Percentiles rank a stretch among this genome's conserved stretches.
Evolutionary conservation across 2,888 invertebrate genomes (phyloP).

Genomic region (Protophormia terraenovae): DNA sequence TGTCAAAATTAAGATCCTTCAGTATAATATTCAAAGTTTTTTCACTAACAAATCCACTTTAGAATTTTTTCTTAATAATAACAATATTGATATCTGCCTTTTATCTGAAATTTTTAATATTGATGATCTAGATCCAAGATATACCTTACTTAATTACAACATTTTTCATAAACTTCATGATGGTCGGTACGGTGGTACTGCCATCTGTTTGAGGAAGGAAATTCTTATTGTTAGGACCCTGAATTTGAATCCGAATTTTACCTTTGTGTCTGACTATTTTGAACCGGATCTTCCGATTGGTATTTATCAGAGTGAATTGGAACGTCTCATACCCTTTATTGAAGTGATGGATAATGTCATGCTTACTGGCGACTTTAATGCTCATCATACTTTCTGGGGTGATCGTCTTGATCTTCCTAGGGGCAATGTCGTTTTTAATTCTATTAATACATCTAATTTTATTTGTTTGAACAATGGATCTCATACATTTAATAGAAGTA

Average conservation of each 20-base stretch:
- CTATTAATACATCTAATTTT: too few relatives aligned
- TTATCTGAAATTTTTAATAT: neutral
- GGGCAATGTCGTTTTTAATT: too few relatives aligned
- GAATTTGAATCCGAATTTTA: neutral
- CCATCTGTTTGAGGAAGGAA: neutral
- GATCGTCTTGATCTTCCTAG: neutral
- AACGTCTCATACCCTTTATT: neutral
- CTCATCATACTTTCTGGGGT: slow-evolving; percentile 10
- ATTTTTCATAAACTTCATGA: neutral
- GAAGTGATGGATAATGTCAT: neutral
- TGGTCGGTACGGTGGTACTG: neutral
- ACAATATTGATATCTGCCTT: neutral
- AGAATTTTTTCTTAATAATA: neutral
- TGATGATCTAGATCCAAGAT: neutral
- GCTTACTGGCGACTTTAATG: neutral
- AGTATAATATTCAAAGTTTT: neutral
- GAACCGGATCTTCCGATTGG: neutral
- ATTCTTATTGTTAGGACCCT: neutral
- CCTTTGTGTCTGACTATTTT: neutral
- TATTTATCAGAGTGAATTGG: neutral
- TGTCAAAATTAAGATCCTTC: neutral
- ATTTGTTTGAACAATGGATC: too few relatives aligned
- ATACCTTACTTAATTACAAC: neutral
- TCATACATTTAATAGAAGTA: too few relatives aligned
- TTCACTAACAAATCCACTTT: neutral